Percentiles rank a stretch among this genome's conserved stretches.
phyloP scores from a whole-genome alignment of 2,888 invertebrate genomes.

The Lycocerus yunnanus region DNA sequence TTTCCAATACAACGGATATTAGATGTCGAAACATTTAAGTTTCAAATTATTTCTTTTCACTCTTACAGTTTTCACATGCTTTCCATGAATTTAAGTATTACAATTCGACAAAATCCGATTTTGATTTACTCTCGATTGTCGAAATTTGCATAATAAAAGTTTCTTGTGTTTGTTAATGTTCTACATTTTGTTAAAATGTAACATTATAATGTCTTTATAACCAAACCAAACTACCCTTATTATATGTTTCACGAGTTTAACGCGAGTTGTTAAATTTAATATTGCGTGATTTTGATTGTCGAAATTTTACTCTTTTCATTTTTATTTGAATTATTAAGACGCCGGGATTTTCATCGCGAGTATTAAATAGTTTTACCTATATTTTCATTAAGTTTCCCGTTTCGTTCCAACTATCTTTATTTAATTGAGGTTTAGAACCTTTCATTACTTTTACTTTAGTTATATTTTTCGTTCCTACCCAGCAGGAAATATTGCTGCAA shows the following conservation, averaged over 20 bases:
- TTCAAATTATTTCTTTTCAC: constrained; percentile 21
- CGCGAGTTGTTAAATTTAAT: not conserved
- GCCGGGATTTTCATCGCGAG: too few relatives aligned
- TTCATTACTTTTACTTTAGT: not conserved
- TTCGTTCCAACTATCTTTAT: too few relatives aligned
- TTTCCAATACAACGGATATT: constrained; percentile 27
- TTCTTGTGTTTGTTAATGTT: not conserved
- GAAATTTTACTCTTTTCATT: not conserved
- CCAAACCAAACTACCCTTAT: not conserved
- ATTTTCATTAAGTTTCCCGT: too few relatives aligned
- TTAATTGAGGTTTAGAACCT: too few relatives aligned
- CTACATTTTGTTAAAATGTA: not conserved
- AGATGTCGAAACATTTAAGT: constrained; percentile 33
- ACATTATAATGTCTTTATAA: not conserved
- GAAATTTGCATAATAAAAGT: not conserved
- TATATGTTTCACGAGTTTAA: not conserved
- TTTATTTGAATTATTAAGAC: not conserved
- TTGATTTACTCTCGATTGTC: not conserved
- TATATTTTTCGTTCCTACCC: not conserved
- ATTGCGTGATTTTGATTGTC: not conserved
- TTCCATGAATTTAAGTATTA: not conserved
- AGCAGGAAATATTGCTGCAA: not conserved
- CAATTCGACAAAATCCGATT: not conserved
- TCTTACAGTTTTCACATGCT: not conserved
- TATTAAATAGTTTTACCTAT: too few relatives aligned